Conservation (phyloP, 2,113 vertebrate genomes). For the Lepus timidus region DNA sequence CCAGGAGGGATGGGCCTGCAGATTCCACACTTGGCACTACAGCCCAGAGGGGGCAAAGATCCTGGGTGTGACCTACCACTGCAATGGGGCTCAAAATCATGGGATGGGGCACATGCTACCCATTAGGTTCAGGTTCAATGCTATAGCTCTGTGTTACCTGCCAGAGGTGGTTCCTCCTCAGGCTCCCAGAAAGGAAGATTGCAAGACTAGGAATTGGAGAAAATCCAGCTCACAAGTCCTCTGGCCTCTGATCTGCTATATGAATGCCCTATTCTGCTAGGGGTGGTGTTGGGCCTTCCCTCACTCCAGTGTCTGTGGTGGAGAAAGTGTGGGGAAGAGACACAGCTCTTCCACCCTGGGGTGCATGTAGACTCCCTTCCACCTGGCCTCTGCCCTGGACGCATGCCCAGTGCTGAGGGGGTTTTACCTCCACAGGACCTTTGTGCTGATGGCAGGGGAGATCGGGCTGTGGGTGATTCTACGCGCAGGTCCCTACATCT, state of each 20-base stretch:
- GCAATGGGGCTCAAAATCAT: too few relatives aligned
- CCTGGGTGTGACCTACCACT: rapidly evolving
- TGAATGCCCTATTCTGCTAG: background rate
- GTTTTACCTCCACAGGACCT: constrained; percentile 87
- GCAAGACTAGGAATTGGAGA: background rate
- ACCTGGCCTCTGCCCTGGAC: rapidly evolving
- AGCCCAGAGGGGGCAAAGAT: background rate
- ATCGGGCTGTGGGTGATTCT: constrained; percentile 94
- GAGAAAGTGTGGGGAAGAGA: background rate
- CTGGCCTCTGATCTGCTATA: too few relatives aligned
- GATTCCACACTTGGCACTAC: too few relatives aligned
- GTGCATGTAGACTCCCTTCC: rapidly evolving
- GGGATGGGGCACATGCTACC: too few relatives aligned
- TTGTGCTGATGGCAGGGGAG: constrained; percentile 89
- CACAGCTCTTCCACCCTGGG: background rate
- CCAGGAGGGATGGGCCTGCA: rapidly evolving
- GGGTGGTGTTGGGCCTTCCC: too few relatives aligned
- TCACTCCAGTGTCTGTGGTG: rapidly evolving
- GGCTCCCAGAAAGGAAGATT: background rate
- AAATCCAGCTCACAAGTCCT: background rate
- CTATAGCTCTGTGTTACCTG: too few relatives aligned
- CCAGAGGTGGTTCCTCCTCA: rapidly evolving
- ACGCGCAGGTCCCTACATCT: constrained; percentile 96
- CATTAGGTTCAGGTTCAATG: background rate
- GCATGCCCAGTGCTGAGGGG: background rate